These are phyloP conservation scores for Caenorhabditis sp. DNA, from an alignment of 2,888 invertebrate species.

Conservation along the genomic window DNA sequence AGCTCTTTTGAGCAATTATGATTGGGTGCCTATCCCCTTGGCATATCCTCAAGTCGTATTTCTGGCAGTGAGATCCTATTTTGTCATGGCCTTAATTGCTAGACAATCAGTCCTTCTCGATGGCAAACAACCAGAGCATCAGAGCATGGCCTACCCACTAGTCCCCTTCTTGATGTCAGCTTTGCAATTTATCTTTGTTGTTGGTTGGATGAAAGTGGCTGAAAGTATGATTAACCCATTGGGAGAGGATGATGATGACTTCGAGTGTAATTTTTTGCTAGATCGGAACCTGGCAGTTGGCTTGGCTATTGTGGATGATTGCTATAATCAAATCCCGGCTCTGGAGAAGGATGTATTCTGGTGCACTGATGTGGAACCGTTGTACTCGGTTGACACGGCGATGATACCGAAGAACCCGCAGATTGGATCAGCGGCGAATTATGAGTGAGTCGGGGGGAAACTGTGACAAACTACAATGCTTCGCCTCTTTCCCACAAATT, in stretches of 20 bases:
- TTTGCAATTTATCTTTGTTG: constrained; percentile 63
- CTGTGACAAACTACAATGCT: too few relatives aligned
- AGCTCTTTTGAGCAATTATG: constrained; percentile 57
- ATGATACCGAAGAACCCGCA: constrained; percentile 55
- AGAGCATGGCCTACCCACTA: constrained; percentile 49
- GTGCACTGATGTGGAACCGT: constrained; percentile 44
- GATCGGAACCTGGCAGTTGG: constrained; percentile 57
- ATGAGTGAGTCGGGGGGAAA: constrained; percentile 38
- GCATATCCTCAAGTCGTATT: constrained; percentile 69
- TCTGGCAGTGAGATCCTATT: constrained; percentile 67
- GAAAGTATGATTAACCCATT: constrained; percentile 66
- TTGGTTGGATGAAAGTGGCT: constrained; percentile 69
- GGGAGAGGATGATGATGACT: constrained; percentile 67
- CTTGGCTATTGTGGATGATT: constrained; percentile 53
- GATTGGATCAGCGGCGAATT: constrained; percentile 53
- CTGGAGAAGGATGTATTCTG: constrained; percentile 54
- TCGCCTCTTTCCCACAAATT: too few relatives aligned
- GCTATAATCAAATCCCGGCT: constrained; percentile 47
- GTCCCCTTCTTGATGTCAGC: constrained; percentile 66
- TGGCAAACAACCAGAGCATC: constrained; percentile 40
- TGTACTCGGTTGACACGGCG: constrained; percentile 57
- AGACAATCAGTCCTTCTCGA: constrained; percentile 61
- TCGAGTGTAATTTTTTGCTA: constrained; percentile 59
- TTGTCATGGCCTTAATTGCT: constrained; percentile 62
- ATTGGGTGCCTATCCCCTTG: constrained; percentile 65